Percentiles rank a stretch among this genome's conserved stretches.
These are phyloP conservation scores for Temnothorax curvispinosus DNA, from an alignment of 1,140 invertebrate genomes.

Conservation along the genomic window DNA sequence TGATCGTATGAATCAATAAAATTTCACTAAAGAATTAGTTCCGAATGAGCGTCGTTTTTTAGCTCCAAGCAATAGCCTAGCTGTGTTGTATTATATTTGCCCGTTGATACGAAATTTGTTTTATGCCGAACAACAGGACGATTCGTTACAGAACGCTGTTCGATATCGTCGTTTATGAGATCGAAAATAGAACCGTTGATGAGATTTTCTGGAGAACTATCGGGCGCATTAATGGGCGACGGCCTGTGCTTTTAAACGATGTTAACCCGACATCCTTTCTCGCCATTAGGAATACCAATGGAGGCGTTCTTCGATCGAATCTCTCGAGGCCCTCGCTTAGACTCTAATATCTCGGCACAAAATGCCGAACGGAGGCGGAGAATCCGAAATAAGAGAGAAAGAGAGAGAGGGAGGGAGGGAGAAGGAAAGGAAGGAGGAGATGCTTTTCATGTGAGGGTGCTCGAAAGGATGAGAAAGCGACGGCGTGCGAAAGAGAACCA, in stretches of 20 bases:
- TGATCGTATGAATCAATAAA: no score
- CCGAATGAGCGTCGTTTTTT: no score
- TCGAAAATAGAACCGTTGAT: conserved; percentile 70
- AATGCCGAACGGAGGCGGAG: conserved; percentile 34
- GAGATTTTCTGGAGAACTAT: conserved; percentile 69
- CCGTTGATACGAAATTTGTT: background rate
- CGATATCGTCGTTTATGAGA: conserved; percentile 33
- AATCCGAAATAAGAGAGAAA: conserved; percentile 17
- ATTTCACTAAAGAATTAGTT: no score
- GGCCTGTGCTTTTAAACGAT: conserved; percentile 70
- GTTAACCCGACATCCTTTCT: conserved; percentile 68
- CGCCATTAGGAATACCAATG: conserved; percentile 69
- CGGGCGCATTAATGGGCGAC: conserved; percentile 67
- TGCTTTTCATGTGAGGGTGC: background rate
- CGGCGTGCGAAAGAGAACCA: conserved; percentile 1
- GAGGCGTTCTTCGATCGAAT: conserved; percentile 68
- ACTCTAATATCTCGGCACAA: conserved; percentile 65
- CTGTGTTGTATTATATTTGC: background rate
- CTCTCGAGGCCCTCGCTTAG: conserved; percentile 20
- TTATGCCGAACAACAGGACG: background rate
- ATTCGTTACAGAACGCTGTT: conserved; percentile 24
- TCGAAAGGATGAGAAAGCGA: conserved; percentile 21
- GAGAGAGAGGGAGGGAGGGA: background rate
- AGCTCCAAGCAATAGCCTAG: no score
- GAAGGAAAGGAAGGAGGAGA: background rate